Conservation (phyloP, 2,888 invertebrate species). For the Lochmaea capreae region DNA sequence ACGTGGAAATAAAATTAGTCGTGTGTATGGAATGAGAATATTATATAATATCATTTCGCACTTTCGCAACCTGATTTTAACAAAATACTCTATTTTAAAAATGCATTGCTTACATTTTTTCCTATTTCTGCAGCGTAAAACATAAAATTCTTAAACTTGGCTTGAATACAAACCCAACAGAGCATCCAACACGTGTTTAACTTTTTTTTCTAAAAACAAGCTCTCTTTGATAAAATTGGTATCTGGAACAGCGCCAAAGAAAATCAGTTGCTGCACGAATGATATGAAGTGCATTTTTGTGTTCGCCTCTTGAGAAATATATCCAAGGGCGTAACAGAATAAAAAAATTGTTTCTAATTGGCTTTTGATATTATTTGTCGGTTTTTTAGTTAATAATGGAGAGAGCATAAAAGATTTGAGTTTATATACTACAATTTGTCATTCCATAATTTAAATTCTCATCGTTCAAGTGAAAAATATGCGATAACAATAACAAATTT, state of each 20-base stretch:
- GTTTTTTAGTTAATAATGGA: neutral
- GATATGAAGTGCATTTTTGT: slow-evolving; percentile 16
- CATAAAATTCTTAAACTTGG: slow-evolving; percentile 24
- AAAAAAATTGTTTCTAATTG: neutral
- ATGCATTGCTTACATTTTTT: slow-evolving; percentile 9
- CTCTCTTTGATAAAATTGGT: slow-evolving; percentile 35
- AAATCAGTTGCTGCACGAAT: slow-evolving; percentile 28
- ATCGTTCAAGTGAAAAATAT: too few relatives aligned
- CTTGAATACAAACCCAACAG: slow-evolving; percentile 31
- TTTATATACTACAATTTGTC: too few relatives aligned
- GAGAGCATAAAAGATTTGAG: neutral
- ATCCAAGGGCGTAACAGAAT: neutral
- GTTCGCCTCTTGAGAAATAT: neutral
- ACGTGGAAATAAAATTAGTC: too few relatives aligned
- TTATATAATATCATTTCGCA: neutral
- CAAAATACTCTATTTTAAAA: neutral
- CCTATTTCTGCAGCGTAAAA: slow-evolving; percentile 2
- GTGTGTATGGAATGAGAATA: too few relatives aligned
- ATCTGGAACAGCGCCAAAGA: slow-evolving; percentile 31
- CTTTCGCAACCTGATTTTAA: neutral
- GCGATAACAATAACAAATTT: too few relatives aligned
- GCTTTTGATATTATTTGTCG: neutral
- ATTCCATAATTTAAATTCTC: too few relatives aligned
- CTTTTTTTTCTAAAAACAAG: slow-evolving; percentile 29
- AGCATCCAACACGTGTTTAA: slow-evolving; percentile 35